phyloP scores from a whole-genome alignment of 2,797 vertebrate genomes.

The Momotus momota region DNA sequence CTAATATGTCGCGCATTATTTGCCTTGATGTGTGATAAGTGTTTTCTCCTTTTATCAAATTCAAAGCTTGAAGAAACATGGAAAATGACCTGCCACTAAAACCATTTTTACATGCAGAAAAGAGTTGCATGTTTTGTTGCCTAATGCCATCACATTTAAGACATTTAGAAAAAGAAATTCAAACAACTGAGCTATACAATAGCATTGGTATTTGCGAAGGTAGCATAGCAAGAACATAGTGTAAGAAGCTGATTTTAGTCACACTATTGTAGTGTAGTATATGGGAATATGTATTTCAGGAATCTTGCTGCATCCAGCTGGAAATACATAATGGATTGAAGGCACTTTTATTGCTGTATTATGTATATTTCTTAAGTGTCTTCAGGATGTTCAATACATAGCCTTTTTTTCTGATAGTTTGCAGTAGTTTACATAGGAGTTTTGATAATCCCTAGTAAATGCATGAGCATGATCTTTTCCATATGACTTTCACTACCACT shows the following conservation, averaged over 20 bases:
- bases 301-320: not conserved
- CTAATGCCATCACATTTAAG: not conserved
- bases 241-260: not conserved
- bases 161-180: not conserved
- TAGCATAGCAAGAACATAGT: not conserved
- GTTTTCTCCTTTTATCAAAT: constrained; percentile 40
- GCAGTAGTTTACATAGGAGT: not conserved
- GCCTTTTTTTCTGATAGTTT: not conserved
- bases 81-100: not conserved
- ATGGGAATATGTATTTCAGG: not conserved
- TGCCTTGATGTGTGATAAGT: not conserved
- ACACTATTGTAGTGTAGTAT: not conserved
- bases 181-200: not conserved
- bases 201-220: not conserved
- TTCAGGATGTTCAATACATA: not conserved
- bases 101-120: not conserved
- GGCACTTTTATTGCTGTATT: not conserved
- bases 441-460: not conserved
- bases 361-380: not conserved
- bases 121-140: not conserved
- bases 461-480: not conserved
- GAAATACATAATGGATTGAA: not conserved
- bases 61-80: not conserved
- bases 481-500: not conserved
- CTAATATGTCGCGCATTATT: not conserved